These are phyloP conservation scores for Cryptocephalus moraei DNA, from an alignment of 2,888 invertebrate species.

Conservation along the genomic window DNA sequence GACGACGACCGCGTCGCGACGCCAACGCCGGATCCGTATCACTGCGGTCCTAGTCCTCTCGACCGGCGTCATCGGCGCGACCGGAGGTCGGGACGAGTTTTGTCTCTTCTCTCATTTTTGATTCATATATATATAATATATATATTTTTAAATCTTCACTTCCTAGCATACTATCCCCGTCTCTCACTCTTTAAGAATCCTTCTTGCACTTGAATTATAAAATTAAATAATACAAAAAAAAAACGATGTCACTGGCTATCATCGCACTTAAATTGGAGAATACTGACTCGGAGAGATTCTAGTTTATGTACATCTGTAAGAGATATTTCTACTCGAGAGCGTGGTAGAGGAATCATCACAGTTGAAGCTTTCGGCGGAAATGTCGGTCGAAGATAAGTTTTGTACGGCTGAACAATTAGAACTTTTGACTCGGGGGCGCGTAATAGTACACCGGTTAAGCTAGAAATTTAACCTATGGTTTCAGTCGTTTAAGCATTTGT, in stretches of 20 bases:
- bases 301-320: slow-evolving; percentile 1
- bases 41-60: background rate
- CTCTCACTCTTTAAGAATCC: slow-evolving; percentile 15
- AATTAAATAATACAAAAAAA: slow-evolving; percentile 24
- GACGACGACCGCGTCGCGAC: slow-evolving; percentile 6
- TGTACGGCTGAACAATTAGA: background rate
- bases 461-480: too few relatives aligned
- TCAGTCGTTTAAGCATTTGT: too few relatives aligned
- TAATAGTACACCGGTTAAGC: too few relatives aligned
- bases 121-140: background rate
- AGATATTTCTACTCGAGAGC: background rate
- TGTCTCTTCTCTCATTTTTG: background rate
- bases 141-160: slow-evolving; percentile 5
- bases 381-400: background rate
- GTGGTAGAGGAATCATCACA: background rate
- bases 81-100: background rate
- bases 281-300: slow-evolving; percentile 27
- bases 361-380: background rate
- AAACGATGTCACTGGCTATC: slow-evolving; percentile 18
- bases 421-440: too few relatives aligned
- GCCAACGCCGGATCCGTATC: slow-evolving; percentile 10
- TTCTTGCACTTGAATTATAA: slow-evolving; percentile 23
- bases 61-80: background rate
- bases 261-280: slow-evolving; percentile 14
- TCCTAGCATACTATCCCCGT: slow-evolving; percentile 8